A percentile compares a stretch with the other conserved stretches of the same genome.
Conservation (phyloP, 1,140 invertebrate genomes). For the Zaprionus tsacasi region DNA sequence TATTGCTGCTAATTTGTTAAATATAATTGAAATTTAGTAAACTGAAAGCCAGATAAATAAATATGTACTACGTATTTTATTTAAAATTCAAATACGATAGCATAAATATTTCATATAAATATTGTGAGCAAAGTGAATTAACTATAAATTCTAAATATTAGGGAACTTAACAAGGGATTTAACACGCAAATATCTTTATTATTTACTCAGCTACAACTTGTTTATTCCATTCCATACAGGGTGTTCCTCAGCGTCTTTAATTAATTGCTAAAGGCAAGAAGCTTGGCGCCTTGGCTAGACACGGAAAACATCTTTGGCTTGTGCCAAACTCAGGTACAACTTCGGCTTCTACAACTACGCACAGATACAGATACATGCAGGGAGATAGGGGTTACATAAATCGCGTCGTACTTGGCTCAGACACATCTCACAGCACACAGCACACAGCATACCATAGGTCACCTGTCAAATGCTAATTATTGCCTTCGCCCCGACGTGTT, state of each 20-base stretch:
- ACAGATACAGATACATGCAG: not conserved
- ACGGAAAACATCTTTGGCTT: conserved; percentile 37
- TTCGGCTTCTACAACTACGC: too few species aligned
- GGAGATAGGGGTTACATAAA: conserved; percentile 5
- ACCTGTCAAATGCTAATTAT: conserved; percentile 68
- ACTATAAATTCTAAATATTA: too few species aligned
- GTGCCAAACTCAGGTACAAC: conserved; percentile 5
- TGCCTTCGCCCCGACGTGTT: conserved; percentile 23
- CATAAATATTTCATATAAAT: conserved; percentile 20
- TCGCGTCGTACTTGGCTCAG: not conserved
- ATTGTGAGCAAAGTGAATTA: not conserved
- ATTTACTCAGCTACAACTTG: too few species aligned
- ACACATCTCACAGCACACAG: too few species aligned
- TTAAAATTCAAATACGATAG: too few species aligned
- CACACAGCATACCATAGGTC: not conserved
- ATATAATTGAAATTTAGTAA: conserved; percentile 45
- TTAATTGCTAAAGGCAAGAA: conserved; percentile 56
- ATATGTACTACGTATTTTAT: too few species aligned
- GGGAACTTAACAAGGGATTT: too few species aligned
- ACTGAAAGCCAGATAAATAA: too few species aligned
- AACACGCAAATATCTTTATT: too few species aligned
- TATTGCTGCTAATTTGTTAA: not conserved
- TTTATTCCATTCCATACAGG: not conserved
- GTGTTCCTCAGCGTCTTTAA: conserved; percentile 44
- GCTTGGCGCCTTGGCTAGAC: conserved; percentile 39